Conservation (phyloP, 2,797 vertebrate genomes). For the Mormyrops boulengeri region DNA sequence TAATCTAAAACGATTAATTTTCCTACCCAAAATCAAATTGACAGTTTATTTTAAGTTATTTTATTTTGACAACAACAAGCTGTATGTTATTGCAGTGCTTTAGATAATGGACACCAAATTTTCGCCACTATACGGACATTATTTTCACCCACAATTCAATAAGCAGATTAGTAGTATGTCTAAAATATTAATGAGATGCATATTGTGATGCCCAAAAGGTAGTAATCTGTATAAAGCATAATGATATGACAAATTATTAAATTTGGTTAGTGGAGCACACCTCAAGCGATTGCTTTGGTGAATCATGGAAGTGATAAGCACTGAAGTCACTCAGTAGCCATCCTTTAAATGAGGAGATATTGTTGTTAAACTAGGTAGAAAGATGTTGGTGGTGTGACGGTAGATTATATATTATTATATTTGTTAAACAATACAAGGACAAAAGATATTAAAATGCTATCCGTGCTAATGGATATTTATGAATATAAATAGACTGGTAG, state of each 20-base stretch:
- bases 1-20: neutral
- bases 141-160: neutral
- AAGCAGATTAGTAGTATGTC: neutral
- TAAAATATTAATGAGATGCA: neutral
- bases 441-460: neutral
- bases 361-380: neutral
- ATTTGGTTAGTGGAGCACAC: neutral
- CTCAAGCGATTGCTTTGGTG: neutral
- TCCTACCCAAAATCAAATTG: neutral
- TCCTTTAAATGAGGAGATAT: neutral
- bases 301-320: neutral
- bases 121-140: neutral
- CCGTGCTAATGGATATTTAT: neutral
- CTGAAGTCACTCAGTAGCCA: neutral
- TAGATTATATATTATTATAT: neutral
- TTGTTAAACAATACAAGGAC: neutral
- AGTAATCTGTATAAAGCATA: neutral
- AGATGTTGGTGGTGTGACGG: neutral
- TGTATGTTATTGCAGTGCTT: neutral
- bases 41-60: neutral
- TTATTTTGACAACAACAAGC: too few species aligned
- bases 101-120: neutral
- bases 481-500: neutral
- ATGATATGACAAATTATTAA: neutral
- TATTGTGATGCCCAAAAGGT: neutral